Base-by-base conservation (phyloP, 2,888 invertebrate species). In the Lottia scabra region DNA sequence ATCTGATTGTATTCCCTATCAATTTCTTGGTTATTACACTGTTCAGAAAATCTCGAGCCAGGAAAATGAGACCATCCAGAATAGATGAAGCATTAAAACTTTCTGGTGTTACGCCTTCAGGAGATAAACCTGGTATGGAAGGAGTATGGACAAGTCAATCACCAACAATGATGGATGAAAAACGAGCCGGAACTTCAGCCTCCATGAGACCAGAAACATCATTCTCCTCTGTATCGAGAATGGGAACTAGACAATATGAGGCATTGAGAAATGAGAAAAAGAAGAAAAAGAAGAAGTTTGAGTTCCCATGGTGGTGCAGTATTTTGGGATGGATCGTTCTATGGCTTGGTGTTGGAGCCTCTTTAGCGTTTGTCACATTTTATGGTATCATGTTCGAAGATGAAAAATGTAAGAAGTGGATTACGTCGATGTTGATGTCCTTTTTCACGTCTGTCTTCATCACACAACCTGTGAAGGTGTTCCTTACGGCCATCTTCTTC, bases 341-440 rank as follows among this genome's bases (percentile, higher is more conserved):
- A 15, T 82, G 89, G 76, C 15, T 87, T 2, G 82, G 87, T 0
- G 89, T 90, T 4, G 71, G 86, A 0, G 85, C 85, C 0, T 87
- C 89, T 0, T 85, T 87, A 2, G 87, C 90, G 70, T 90, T 91
- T 81, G 89, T 90, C 43, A 89, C 88, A 70, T 88, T 90, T 72
- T 91, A 90, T 78, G 91, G 90, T 4, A 88, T 91, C 68, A 81
- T 81, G 80, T 91, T 91, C 81, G 90, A 90, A 16, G 90, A 91
- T 74, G 85, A 85, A 6, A 90, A 90, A 74, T 88, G 89, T 63
- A 87, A 87, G 68, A 89, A 91, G 78, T 91, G 91, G 91, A 87
- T 91, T 13, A 87, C 90, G 0, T 90, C 91, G 4, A 87, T 91
- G 83, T 67, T 91, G 63, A 81, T 91, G 1, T 89, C 91, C 2